Percentiles rank a stretch among this genome's conserved stretches.
Evolutionary conservation across 2,888 invertebrate species (phyloP).

Genomic region (Macrophya alboannulata): DNA sequence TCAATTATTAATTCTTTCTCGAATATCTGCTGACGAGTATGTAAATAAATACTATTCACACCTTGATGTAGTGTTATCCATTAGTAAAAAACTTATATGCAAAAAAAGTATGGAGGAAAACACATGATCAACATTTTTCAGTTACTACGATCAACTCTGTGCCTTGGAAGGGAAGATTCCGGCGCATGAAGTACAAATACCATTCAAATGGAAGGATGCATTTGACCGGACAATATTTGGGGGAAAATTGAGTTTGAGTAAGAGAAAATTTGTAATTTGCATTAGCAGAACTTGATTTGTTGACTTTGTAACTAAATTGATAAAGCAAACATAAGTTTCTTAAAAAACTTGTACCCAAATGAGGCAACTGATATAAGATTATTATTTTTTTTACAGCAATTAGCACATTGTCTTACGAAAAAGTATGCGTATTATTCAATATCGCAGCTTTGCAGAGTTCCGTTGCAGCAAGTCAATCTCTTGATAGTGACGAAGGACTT

Average conservation of each 20-base stretch:
- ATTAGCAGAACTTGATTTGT: not conserved
- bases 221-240: conserved; percentile 98
- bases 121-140: conserved; percentile 78
- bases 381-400: conserved; percentile 85
- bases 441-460: conserved; percentile 96
- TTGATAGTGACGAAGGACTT: conserved; percentile 96
- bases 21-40: too few species aligned
- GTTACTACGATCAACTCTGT: conserved; percentile 98
- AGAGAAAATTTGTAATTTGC: conserved; percentile 75
- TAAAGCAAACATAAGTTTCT: not conserved
- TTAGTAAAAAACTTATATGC: not conserved
- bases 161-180: conserved; percentile 97
- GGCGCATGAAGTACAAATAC: conserved; percentile 95
- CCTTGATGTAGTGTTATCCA: not conserved
- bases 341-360: too few species aligned
- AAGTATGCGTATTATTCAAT: conserved; percentile 97
- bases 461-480: conserved; percentile 91
- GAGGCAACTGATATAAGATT: conserved; percentile 48
- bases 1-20: too few species aligned
- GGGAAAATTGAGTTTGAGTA: conserved; percentile 95
- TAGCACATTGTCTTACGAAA: conserved; percentile 94
- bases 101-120: not conserved
- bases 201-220: conserved; percentile 99
- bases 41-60: not conserved
- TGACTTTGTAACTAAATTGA: not conserved